phyloP scores from a whole-genome alignment of 1,140 invertebrate genomes.

The Drosophila pandora region DNA sequence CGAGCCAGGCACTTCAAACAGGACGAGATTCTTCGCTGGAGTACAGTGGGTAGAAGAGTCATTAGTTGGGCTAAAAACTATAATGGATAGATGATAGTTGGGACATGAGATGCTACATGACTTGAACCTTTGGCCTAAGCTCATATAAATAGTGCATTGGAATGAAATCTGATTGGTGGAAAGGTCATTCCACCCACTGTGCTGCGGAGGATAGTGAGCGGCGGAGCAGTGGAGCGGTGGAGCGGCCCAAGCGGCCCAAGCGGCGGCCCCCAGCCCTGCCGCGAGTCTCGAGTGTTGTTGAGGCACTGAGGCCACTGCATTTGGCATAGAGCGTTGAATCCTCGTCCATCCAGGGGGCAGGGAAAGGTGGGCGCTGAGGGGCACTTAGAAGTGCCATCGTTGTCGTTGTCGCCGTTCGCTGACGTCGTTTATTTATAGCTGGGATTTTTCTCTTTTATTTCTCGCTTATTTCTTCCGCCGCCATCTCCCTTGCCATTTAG shows the following conservation, averaged over 20 bases:
- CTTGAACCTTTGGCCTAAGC: too few species aligned
- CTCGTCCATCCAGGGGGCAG: constrained; percentile 6
- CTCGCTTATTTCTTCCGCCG: constrained; percentile 38
- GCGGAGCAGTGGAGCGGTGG: too few species aligned
- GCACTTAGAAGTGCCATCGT: constrained; percentile 70
- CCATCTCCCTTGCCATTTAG: constrained; percentile 52
- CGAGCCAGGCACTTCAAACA: constrained; percentile 38
- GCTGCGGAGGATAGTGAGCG: constrained; percentile 5
- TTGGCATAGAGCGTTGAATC: constrained; percentile 66
- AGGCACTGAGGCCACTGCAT: constrained; percentile 61
- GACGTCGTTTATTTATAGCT: constrained; percentile 72
- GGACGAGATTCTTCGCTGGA: constrained; percentile 5
- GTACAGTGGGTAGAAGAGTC: background rate
- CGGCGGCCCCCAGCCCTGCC: constrained; percentile 67
- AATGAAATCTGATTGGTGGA: background rate
- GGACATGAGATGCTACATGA: too few species aligned
- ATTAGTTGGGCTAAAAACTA: background rate
- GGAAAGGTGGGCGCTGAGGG: constrained; percentile 26
- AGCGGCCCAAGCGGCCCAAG: constrained; percentile 40
- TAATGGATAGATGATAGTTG: too few species aligned
- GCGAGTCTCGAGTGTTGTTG: constrained; percentile 45
- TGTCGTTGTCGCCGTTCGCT: constrained; percentile 53
- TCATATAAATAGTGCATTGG: too few species aligned
- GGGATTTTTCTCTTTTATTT: constrained; percentile 53
- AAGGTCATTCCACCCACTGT: constrained; percentile 11